These are phyloP conservation scores for Scaptomyza tumidula DNA, from an alignment of 2,888 invertebrate genomes.

Conservation along the genomic window DNA sequence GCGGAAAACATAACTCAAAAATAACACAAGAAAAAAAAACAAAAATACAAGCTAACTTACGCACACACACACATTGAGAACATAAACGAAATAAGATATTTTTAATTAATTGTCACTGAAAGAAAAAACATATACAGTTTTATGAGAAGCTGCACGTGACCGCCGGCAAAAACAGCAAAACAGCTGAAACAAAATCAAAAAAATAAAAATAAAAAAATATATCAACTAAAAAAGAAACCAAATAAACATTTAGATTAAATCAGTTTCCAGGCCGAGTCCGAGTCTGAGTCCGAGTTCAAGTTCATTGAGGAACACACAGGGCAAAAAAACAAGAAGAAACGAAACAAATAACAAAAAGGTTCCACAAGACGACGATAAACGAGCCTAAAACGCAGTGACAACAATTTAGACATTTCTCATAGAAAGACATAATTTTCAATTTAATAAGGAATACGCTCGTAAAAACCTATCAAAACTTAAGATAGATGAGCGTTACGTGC, in stretches of 20 bases:
- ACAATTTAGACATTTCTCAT: conserved; percentile 75
- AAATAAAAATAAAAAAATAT: conserved; percentile 24
- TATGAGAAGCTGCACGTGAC: conserved; percentile 72
- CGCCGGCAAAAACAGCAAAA: conserved; percentile 49
- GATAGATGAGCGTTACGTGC: conserved; percentile 73
- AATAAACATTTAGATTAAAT: conserved; percentile 75
- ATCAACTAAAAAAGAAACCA: conserved; percentile 55
- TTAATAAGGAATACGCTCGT: conserved; percentile 73
- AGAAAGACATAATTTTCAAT: conserved; percentile 79
- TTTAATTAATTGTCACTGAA: conserved; percentile 75
- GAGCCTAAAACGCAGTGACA: conserved; percentile 2
- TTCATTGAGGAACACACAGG: conserved; percentile 65
- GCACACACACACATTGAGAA: conserved; percentile 28
- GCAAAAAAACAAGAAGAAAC: conserved; percentile 7
- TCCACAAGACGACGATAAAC: conserved; percentile 3
- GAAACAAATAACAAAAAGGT: conserved; percentile 2
- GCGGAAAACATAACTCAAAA: conserved; percentile 82
- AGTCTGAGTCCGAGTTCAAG: conserved; percentile 46
- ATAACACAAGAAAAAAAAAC: conserved; percentile 59
- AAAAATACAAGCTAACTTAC: conserved; percentile 36
- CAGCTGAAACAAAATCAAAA: conserved; percentile 13
- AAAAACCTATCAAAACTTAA: conserved; percentile 74
- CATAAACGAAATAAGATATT: conserved; percentile 78
- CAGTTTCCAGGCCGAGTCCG: conserved; percentile 36
- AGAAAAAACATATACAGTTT: conserved; percentile 45